Conservation (phyloP, 1,140 invertebrate species). For the Eupeodes corollae region DNA sequence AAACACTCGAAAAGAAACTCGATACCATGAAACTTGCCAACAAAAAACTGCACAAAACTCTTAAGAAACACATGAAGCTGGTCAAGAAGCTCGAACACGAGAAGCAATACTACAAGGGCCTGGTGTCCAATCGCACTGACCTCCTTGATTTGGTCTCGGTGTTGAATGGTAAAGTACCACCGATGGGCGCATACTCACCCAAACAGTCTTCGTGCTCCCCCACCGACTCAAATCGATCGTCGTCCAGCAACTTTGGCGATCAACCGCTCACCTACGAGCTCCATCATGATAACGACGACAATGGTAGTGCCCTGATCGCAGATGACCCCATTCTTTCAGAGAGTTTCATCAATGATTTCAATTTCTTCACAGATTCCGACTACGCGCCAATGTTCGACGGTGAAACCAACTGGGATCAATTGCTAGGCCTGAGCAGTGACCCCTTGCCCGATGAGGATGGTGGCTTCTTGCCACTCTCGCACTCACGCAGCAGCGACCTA, state of each 20-base stretch:
- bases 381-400: slow-evolving; percentile 6
- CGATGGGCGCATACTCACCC: not conserved
- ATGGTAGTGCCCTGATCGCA: slow-evolving; percentile 9
- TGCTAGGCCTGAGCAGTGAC: slow-evolving; percentile 3
- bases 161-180: not conserved
- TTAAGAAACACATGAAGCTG: slow-evolving; percentile 39
- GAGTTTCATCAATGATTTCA: slow-evolving; percentile 20
- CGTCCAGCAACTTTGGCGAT: slow-evolving; percentile 3
- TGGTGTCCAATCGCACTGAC: slow-evolving; percentile 41
- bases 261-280: slow-evolving; percentile 5
- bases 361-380: slow-evolving; percentile 22
- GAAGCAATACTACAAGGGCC: slow-evolving; percentile 41
- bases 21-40: slow-evolving; percentile 37
- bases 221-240: slow-evolving; percentile 9
- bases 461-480: slow-evolving; percentile 10
- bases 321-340: slow-evolving; percentile 14
- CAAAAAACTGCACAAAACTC: slow-evolving; percentile 35
- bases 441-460: slow-evolving; percentile 8
- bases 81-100: slow-evolving; percentile 40
- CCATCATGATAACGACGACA: slow-evolving; percentile 5
- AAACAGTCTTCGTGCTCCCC: slow-evolving; percentile 7
- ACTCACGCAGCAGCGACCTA: not conserved
- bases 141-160: slow-evolving; percentile 23
- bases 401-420: slow-evolving; percentile 9
- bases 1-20: slow-evolving; percentile 43